Percentiles rank a stretch among this genome's conserved stretches.
phyloP scores from a whole-genome alignment of 2,113 vertebrate genomes.

The Muntiacus reevesi region DNA sequence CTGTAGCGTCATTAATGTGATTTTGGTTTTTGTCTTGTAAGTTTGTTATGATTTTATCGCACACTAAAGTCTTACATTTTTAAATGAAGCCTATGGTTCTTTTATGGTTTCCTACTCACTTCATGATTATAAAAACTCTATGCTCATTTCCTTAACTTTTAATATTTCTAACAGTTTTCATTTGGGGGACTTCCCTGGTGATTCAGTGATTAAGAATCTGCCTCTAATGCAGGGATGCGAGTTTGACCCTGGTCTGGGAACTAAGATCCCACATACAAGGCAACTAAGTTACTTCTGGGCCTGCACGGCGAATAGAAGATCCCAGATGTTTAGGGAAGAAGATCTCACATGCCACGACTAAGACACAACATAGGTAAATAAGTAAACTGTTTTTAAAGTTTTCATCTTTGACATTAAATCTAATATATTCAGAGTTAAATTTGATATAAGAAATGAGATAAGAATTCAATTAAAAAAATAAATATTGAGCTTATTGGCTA shows the following conservation, averaged over 20 bases:
- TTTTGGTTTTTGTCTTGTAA: too few relatives aligned
- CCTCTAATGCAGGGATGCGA: background rate
- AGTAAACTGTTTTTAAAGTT: background rate
- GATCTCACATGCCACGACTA: background rate
- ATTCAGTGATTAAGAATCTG: too few relatives aligned
- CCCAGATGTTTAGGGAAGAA: too few relatives aligned
- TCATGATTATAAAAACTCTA: too few relatives aligned
- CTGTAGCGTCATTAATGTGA: too few relatives aligned
- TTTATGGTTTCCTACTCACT: too few relatives aligned
- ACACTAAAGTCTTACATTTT: too few relatives aligned
- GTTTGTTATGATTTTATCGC: too few relatives aligned
- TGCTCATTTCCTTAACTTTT: too few relatives aligned
- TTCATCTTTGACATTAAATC: background rate
- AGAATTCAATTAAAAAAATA: background rate
- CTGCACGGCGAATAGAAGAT: fast-evolving
- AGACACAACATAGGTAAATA: background rate
- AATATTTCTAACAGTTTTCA: too few relatives aligned
- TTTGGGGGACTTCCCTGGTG: too few relatives aligned
- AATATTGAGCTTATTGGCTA: background rate
- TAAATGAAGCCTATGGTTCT: too few relatives aligned
- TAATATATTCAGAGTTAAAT: background rate
- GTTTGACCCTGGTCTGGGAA: background rate
- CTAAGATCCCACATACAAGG: background rate
- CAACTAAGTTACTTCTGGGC: background rate
- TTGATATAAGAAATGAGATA: background rate